Percentiles rank a stretch among this genome's conserved stretches.
Conservation (phyloP, 1,140 invertebrate species). For the Mizuhopecten yessoensis region DNA sequence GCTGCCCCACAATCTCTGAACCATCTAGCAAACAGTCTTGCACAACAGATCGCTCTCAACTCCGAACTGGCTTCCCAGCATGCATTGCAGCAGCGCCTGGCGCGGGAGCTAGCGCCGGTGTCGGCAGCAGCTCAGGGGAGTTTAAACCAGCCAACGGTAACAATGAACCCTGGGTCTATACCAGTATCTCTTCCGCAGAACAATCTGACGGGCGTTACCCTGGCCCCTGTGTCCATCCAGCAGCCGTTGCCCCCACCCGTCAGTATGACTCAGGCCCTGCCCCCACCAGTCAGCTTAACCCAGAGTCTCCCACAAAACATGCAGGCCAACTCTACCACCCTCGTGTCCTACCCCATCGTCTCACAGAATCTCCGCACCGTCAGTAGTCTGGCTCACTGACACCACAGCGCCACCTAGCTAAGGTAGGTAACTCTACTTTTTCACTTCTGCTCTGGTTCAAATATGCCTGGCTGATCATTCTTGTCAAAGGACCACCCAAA, state of each 20-base stretch:
- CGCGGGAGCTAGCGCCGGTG: constrained; percentile 59
- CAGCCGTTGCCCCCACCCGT: constrained; percentile 81
- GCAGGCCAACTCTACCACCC: constrained; percentile 84
- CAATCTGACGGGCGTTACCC: constrained; percentile 66
- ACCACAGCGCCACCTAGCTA: constrained; percentile 36
- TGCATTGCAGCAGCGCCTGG: constrained; percentile 76
- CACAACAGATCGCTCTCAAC: constrained; percentile 81
- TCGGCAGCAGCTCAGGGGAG: constrained; percentile 63
- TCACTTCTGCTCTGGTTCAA: neutral
- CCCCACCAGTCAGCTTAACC: constrained; percentile 65
- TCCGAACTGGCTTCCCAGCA: constrained; percentile 79
- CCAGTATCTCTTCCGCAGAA: constrained; percentile 78
- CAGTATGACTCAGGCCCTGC: constrained; percentile 68
- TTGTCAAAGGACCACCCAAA: no score
- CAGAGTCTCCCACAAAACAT: constrained; percentile 77
- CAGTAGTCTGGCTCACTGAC: constrained; percentile 79
- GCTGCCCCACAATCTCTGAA: constrained; percentile 66
- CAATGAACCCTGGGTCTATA: constrained; percentile 77
- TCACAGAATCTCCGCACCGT: constrained; percentile 85
- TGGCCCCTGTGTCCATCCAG: constrained; percentile 80
- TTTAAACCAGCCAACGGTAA: constrained; percentile 64
- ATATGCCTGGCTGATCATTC: neutral
- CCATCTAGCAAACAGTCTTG: constrained; percentile 72
- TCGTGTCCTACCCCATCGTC: constrained; percentile 90
- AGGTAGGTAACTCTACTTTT: neutral